Conservation (phyloP, 2,888 invertebrate genomes). For the Heliconius charithonia region DNA sequence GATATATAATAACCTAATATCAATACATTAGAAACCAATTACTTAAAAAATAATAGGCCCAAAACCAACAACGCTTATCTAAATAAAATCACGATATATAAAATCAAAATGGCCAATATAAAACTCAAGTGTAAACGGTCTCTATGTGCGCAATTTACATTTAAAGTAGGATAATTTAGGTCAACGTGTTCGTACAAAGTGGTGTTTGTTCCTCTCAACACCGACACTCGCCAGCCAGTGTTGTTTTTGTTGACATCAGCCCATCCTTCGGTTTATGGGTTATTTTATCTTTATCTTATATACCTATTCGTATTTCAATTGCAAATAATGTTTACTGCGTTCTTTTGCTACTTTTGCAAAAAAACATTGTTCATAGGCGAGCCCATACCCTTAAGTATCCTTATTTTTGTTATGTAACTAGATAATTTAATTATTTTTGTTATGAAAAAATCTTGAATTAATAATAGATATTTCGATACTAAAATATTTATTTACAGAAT, state of each 20-base stretch:
- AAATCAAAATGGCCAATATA: slow-evolving; percentile 51
- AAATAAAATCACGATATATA: slow-evolving; percentile 36
- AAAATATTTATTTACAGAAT: background rate
- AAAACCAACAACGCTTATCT: slow-evolving; percentile 9
- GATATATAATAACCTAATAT: background rate
- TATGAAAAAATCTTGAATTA: background rate
- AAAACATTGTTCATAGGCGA: background rate
- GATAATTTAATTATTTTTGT: background rate
- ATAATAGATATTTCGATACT: background rate
- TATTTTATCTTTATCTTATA: slow-evolving; percentile 23
- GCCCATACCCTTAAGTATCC: background rate
- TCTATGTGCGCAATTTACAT: slow-evolving; percentile 71
- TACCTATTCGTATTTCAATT: slow-evolving; percentile 8
- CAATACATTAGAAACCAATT: background rate
- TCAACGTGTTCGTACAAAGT: slow-evolving; percentile 40
- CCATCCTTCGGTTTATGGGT: slow-evolving; percentile 11
- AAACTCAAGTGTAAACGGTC: slow-evolving; percentile 52
- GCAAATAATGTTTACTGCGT: background rate
- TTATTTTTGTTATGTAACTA: background rate
- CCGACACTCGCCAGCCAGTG: slow-evolving; percentile 35
- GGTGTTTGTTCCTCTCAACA: slow-evolving; percentile 42
- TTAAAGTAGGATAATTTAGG: slow-evolving; percentile 74
- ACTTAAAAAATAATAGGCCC: background rate
- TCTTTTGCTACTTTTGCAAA: background rate
- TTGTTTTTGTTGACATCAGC: slow-evolving; percentile 29